Base-by-base conservation (phyloP, 2,888 invertebrate species). In the Pseudoips prasinana region DNA sequence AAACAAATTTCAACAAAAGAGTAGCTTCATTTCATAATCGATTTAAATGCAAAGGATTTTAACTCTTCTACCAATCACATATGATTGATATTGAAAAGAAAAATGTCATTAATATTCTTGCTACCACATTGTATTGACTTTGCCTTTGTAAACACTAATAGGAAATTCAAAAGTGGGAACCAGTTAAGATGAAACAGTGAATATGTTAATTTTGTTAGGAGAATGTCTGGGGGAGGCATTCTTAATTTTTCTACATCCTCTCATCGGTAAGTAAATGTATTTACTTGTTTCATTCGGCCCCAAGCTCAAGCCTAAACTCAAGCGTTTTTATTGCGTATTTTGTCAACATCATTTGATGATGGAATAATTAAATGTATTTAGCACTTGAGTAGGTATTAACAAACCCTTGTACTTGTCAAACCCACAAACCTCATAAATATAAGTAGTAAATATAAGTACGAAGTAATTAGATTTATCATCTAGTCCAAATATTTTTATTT, bases 111-210 rank as follows among this genome's bases (percentile, higher is more conserved):
- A 64, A 69, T 66, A 69, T 67, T 64, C 72, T 69, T 65, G 73
- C 80, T 74, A 75, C 80, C 68, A 58, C 72, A 69, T 63, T 63
- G 64, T 83, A 76, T 86, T 85, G 80, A 84, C 83, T 75, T 73
- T 78, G 70, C 84, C 82, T 86, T 82, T 78, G 84, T 87, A 85
- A 85, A 85, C 73, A 86, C 72, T 85, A 84, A 86, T 85, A 87
- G 79, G 76, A 78, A 84, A 84, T 85, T 84, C 79, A 81, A 85
- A 87, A 86, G 79, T 82, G 79, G 83, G 71, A 81, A 82, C 80
- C 74, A 82, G 81, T 83, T 77, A 76, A 76, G 81, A 77, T 75
- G 83, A 83, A 85, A 85, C 83, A 85, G 77, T 83, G 79, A 73
- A 84, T 80, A 84, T 82, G 82, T 77, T 86, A 84, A 86, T 85